Evolutionary conservation across 92 coral and sea anemone genomes (phyloP).

Genomic region (Pocillopora grandis): DNA sequence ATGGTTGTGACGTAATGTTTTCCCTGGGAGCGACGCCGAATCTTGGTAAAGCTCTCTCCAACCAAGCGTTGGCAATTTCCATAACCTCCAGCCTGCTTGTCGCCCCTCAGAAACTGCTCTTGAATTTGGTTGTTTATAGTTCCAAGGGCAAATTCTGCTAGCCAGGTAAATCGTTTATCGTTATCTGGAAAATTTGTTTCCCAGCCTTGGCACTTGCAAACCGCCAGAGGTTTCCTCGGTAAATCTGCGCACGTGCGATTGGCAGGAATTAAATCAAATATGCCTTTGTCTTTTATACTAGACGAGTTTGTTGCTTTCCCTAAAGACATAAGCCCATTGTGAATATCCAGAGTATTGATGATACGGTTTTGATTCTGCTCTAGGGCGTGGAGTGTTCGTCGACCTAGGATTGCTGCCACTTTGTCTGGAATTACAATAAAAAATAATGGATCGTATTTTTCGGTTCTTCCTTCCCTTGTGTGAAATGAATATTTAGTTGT

Average conservation of each 20-base stretch:
- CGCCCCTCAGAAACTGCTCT: slow-evolving; percentile 54
- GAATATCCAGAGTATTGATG: slow-evolving; percentile 74
- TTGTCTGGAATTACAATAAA: slow-evolving; percentile 80
- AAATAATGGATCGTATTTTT: slow-evolving; percentile 85
- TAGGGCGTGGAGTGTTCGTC: slow-evolving; percentile 54
- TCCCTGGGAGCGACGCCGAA: slow-evolving; percentile 73
- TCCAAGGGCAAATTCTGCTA: slow-evolving; percentile 93
- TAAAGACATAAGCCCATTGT: slow-evolving; percentile 64
- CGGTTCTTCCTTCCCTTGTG: slow-evolving; percentile 86
- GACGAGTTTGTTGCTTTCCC: slow-evolving; percentile 26
- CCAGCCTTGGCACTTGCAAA: slow-evolving; percentile 95
- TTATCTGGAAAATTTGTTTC: slow-evolving; percentile 69
- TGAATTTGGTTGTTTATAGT: slow-evolving; percentile 82
- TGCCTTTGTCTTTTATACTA: slow-evolving; percentile 41
- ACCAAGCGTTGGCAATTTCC: slow-evolving; percentile 85
- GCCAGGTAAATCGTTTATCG: slow-evolving; percentile 74
- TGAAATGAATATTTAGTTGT: slow-evolving; percentile 86
- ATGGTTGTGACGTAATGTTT: slow-evolving; percentile 64
- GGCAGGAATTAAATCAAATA: slow-evolving; percentile 65
- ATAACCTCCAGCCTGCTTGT: slow-evolving; percentile 60
- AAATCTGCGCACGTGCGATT: slow-evolving; percentile 87
- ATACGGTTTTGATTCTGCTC: slow-evolving; percentile 80
- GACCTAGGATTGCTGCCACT: slow-evolving; percentile 61
- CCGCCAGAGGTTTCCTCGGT: slow-evolving; percentile 65
- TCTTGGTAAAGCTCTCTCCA: slow-evolving; percentile 74